Evolutionary conservation across 1,140 invertebrate species (phyloP), one percentile per base, ranked within the genome.

Genomic region (Zophobas atratus): DNA sequence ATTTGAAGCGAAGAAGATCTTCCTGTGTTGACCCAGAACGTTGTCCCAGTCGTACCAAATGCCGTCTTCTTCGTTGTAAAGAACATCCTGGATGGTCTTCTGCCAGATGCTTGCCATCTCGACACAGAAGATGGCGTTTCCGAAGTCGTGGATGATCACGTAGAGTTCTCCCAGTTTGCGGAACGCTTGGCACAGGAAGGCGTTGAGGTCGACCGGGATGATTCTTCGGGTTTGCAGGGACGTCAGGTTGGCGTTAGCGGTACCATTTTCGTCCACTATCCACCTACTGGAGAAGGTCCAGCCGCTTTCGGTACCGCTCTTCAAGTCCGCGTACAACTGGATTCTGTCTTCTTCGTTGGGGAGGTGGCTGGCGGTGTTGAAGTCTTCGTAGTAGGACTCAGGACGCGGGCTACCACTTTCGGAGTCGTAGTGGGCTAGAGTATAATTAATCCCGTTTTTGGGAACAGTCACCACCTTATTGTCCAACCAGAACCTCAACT

Each of bases 251-350:
- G 88, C 88, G 1, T 85, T 80, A 20, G 86, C 84, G 35, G 85
- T 85, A 8, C 87, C 88, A 33, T 87, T 80, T 8, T 87, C 84
- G n/a, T 88, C 87, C 38, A 93, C 89, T 80, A 93, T 93, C 95
- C 96, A 97, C 43, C 95, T 88, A 0, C 91, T 90, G 0, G 93
- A 94, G 85, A 96, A 97, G 84, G 96, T 95, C 94, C 94, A 96
- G 1, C 95, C 95, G 80, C 92, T 94, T 84, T 97, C 95, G 0
- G 94, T 94, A 0, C 91, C 94, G 33, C 94, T 92, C 81, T 93
- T 93, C 49, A 95, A 84, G 79, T 95, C 88, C 6, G 87, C 87
- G 81, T 93, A 95, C 56, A 94, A 88, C 34, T 87, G 81, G 53
- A 88, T 83, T 67, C 88, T 89, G 41, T 84, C 85, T 4, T 88